phyloP scores from a whole-genome alignment of 2,797 vertebrate species.

The Catharus ustulatus region DNA sequence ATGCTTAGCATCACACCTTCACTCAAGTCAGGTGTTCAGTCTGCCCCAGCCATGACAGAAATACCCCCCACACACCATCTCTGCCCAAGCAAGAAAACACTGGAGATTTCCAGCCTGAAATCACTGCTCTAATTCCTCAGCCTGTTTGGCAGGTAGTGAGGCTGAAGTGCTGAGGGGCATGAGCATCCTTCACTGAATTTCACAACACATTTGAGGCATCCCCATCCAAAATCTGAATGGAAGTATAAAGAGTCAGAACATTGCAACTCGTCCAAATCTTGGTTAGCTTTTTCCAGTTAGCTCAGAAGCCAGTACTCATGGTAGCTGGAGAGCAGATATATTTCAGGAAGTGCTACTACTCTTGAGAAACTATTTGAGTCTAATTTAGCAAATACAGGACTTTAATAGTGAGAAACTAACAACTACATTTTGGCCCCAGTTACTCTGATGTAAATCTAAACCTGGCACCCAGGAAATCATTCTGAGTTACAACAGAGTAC shows the following conservation, averaged over 20 bases:
- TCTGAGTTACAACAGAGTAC: not conserved
- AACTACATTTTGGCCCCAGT: not conserved
- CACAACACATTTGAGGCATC: not conserved
- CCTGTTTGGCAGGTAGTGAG: not conserved
- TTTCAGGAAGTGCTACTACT: not conserved
- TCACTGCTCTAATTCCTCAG: not conserved
- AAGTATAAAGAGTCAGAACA: not conserved
- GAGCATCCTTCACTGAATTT: not conserved
- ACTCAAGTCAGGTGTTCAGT: not conserved
- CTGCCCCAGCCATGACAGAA: not conserved
- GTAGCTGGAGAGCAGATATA: not conserved
- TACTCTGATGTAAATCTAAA: not conserved
- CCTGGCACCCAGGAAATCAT: not conserved
- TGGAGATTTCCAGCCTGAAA: not conserved
- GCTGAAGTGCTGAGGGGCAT: not conserved
- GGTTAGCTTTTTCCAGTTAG: not conserved
- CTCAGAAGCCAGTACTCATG: not conserved
- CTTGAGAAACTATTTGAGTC: not conserved
- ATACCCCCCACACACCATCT: fast-evolving
- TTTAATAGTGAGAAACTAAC: not conserved
- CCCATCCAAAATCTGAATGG: not conserved
- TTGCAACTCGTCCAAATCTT: not conserved
- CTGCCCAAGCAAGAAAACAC: not conserved
- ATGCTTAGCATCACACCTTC: not conserved
- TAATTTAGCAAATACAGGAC: not conserved